These are phyloP conservation scores for Drosophila triauraria DNA, from an alignment of 1,140 invertebrate species.

Conservation along the genomic window DNA sequence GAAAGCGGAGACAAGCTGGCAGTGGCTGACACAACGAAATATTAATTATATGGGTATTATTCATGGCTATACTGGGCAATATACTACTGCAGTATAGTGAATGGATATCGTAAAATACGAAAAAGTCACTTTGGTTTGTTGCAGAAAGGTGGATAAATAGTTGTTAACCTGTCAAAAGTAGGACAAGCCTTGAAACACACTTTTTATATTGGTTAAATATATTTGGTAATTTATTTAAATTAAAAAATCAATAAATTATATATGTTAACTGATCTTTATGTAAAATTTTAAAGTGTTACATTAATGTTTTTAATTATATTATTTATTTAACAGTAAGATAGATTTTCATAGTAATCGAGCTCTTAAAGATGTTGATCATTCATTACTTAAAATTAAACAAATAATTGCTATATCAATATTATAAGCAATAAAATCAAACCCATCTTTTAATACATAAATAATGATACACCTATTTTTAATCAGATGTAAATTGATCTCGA, in stretches of 20 bases:
- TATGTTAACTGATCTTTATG: no score
- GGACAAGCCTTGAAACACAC: background rate
- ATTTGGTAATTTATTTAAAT: background rate
- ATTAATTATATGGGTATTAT: constrained; percentile 33
- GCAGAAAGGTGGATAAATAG: background rate
- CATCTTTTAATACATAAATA: background rate
- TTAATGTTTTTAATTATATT: no score
- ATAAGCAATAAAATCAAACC: no score
- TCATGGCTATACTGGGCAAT: background rate
- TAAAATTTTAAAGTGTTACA: no score
- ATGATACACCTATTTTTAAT: background rate
- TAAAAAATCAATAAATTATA: background rate
- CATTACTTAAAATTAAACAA: no score
- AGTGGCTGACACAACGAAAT: constrained; percentile 40
- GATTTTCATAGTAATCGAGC: no score
- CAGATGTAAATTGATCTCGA: constrained; percentile 1
- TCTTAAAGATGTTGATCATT: no score
- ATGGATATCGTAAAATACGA: constrained; percentile 6
- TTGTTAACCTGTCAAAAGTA: background rate
- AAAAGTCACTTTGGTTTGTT: background rate
- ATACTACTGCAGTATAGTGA: background rate
- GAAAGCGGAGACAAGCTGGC: constrained; percentile 79
- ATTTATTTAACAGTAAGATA: no score
- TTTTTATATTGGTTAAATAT: no score
- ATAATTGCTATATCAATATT: no score